Evolutionary conservation across 2,888 invertebrate species (phyloP).

Genomic region (Maniola hyperantus): DNA sequence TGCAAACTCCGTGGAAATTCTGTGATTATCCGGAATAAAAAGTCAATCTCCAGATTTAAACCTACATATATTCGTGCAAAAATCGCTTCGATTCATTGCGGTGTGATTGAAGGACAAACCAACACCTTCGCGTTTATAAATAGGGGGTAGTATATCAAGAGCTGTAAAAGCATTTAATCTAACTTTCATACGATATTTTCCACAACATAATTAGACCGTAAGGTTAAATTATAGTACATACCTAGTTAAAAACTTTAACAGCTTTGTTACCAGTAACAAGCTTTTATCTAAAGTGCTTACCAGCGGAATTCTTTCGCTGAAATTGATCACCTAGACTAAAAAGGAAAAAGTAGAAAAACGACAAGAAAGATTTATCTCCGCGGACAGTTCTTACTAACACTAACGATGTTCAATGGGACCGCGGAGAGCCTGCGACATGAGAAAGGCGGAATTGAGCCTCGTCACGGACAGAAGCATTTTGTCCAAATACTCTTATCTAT

Average conservation of each 20-base stretch:
- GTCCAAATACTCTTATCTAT: background rate
- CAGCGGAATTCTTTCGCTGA: constrained; percentile 2
- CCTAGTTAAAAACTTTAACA: background rate
- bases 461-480: constrained; percentile 1
- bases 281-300: constrained; percentile 12
- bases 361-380: constrained; percentile 63
- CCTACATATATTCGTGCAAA: too few relatives aligned
- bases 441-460: constrained; percentile 44
- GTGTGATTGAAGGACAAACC: too few relatives aligned
- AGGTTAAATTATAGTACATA: background rate
- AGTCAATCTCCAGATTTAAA: too few relatives aligned
- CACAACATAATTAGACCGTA: background rate
- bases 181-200: too few relatives aligned
- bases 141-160: too few relatives aligned
- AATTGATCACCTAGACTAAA: constrained; percentile 15
- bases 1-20: too few relatives aligned
- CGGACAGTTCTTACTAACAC: constrained; percentile 60
- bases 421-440: constrained; percentile 50
- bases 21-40: too few relatives aligned
- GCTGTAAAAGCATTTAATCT: too few relatives aligned
- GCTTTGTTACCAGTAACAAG: constrained; percentile 6
- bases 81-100: too few relatives aligned
- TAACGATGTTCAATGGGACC: constrained; percentile 43
- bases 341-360: constrained; percentile 43
- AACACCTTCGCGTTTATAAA: too few relatives aligned